These are phyloP conservation scores for Eurytoma californica DNA, from an alignment of 2,888 invertebrate species.

Conservation along the genomic window DNA sequence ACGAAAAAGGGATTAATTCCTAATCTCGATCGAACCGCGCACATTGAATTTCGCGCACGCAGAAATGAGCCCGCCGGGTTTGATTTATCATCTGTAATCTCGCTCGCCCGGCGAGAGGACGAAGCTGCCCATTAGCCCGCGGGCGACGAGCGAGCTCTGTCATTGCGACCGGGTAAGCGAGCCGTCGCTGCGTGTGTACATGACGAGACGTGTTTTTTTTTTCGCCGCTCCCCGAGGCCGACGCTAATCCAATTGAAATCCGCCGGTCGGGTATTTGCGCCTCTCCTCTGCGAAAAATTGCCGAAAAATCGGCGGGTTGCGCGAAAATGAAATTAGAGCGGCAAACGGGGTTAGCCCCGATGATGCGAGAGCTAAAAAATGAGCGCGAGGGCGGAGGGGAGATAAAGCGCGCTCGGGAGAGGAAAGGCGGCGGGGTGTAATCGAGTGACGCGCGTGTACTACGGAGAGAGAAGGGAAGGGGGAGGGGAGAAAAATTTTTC, in stretches of 20 bases:
- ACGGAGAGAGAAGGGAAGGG: conserved; percentile 14
- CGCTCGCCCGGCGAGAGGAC: conserved; percentile 64
- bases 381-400: conserved; percentile 17
- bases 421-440: conserved; percentile 13
- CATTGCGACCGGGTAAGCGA: conserved; percentile 60
- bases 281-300: conserved; percentile 63
- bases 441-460: conserved; percentile 4
- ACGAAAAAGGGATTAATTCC: conserved; percentile 46
- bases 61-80: conserved; percentile 68
- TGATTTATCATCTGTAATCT: conserved; percentile 72
- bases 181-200: conserved; percentile 20
- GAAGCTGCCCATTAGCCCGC: conserved; percentile 66
- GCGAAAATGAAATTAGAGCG: conserved; percentile 72
- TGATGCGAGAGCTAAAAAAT: conserved; percentile 61
- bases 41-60: conserved; percentile 47
- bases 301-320: conserved; percentile 69
- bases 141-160: conserved; percentile 63
- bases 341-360: conserved; percentile 69
- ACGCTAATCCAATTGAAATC: conserved; percentile 69
- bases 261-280: not conserved
- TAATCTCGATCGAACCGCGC: conserved; percentile 46
- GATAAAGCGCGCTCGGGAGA: not conserved
- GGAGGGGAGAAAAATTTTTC: conserved; percentile 41
- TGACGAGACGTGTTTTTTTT: conserved; percentile 60
- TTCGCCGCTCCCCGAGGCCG: conserved; percentile 22